phyloP scores from a whole-genome alignment of 2,797 vertebrate species.

The Channa striata region DNA sequence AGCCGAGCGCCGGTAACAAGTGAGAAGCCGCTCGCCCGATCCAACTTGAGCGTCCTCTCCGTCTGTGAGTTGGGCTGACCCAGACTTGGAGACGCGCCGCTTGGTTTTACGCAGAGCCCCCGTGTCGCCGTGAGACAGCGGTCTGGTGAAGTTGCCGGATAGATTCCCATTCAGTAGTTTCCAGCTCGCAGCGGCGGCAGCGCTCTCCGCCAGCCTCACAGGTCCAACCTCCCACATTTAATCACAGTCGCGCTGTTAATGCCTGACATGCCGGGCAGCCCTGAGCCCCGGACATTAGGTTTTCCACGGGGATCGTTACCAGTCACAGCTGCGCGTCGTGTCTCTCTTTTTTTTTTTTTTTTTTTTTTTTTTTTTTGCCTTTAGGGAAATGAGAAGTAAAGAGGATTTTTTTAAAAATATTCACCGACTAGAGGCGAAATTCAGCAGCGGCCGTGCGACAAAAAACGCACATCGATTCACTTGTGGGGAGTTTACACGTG shows the following conservation, averaged over 20 bases:
- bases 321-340: slow-evolving; percentile 60
- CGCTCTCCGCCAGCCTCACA: slow-evolving; percentile 77
- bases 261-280: slow-evolving; percentile 87
- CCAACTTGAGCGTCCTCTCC: slow-evolving; percentile 82
- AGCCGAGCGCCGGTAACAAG: slow-evolving; percentile 82
- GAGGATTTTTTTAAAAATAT: slow-evolving; percentile 19
- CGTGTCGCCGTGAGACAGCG: slow-evolving; percentile 82
- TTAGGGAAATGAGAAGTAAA: slow-evolving; percentile 25
- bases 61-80: slow-evolving; percentile 78
- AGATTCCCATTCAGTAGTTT: slow-evolving; percentile 86
- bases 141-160: slow-evolving; percentile 83
- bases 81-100: slow-evolving; percentile 85
- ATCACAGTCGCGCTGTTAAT: slow-evolving; percentile 87
- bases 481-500: slow-evolving; percentile 26
- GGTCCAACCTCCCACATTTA: slow-evolving; percentile 86
- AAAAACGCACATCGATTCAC: background rate
- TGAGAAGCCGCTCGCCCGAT: slow-evolving; percentile 79
- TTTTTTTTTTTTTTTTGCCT: slow-evolving; percentile 33
- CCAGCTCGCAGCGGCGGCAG: slow-evolving; percentile 78
- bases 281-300: slow-evolving; percentile 85
- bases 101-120: slow-evolving; percentile 83
- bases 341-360: slow-evolving; percentile 49
- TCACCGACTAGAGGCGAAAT: background rate
- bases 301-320: slow-evolving; percentile 80
- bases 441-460: background rate